Percentiles rank a stretch among this genome's conserved stretches.
Conservation (phyloP, 2,797 vertebrate species). For the Falco naumanni region DNA sequence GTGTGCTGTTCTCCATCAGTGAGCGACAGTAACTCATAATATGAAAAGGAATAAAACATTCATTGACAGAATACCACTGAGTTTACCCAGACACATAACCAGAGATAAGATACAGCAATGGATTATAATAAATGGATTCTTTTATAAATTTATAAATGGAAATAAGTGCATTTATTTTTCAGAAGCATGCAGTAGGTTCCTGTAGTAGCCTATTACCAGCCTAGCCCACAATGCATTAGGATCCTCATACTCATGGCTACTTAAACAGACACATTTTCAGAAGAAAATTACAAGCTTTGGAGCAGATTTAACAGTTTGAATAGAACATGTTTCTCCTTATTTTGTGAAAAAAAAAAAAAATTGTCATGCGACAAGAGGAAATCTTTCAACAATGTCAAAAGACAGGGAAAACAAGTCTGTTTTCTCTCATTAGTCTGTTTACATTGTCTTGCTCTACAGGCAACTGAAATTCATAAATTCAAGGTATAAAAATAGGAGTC, state of each 20-base stretch:
- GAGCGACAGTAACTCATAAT: background rate
- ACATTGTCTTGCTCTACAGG: background rate
- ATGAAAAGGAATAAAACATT: background rate
- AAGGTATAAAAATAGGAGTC: background rate
- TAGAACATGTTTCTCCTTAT: background rate
- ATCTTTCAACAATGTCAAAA: background rate
- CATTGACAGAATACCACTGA: background rate
- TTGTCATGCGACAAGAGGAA: background rate
- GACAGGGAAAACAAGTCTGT: background rate
- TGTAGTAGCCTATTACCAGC: background rate
- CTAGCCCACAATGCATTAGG: background rate
- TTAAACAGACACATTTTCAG: conserved; percentile 37
- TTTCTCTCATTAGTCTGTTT: background rate
- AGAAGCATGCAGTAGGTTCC: background rate
- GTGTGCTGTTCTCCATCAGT: background rate
- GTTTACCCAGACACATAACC: background rate
- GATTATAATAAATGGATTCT: background rate
- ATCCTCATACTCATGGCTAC: conserved; percentile 9
- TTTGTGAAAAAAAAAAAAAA: background rate
- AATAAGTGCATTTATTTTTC: background rate
- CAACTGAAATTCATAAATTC: background rate
- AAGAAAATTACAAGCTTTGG: conserved; percentile 6
- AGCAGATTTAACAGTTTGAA: background rate
- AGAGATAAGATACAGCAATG: background rate
- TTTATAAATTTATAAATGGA: background rate